Percentiles rank a stretch among this genome's conserved stretches.
These are phyloP conservation scores for Trissolcus japonicus DNA, from an alignment of 2,888 invertebrate species.

Conservation along the genomic window DNA sequence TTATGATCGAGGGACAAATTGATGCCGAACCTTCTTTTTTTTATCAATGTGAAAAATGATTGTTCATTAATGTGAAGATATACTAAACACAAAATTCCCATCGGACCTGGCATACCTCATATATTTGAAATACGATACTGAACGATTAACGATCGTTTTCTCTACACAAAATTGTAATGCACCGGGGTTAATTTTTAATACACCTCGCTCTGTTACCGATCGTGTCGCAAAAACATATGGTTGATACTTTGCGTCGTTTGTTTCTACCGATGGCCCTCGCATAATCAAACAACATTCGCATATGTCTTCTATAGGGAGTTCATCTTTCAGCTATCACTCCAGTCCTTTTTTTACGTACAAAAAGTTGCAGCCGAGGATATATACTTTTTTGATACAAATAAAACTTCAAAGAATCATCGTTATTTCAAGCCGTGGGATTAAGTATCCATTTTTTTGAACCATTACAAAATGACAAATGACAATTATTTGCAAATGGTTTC, in stretches of 20 bases:
- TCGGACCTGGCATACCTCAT: slow-evolving; percentile 23
- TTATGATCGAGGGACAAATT: slow-evolving; percentile 4
- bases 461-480: no score
- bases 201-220: slow-evolving; percentile 61
- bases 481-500: no score
- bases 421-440: no score
- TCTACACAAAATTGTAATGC: slow-evolving; percentile 62
- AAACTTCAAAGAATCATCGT: no score
- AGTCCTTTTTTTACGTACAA: neutral
- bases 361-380: no score
- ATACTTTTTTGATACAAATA: no score
- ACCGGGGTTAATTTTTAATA: slow-evolving; percentile 66
- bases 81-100: slow-evolving; percentile 22
- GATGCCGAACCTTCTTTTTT: neutral
- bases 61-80: slow-evolving; percentile 24
- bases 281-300: slow-evolving; percentile 64
- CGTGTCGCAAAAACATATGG: slow-evolving; percentile 66
- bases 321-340: slow-evolving; percentile 8
- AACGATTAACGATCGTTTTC: slow-evolving; percentile 41
- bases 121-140: slow-evolving; percentile 40
- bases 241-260: slow-evolving; percentile 66
- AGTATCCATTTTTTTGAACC: no score
- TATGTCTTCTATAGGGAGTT: slow-evolving; percentile 57
- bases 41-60: slow-evolving; percentile 25
- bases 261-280: slow-evolving; percentile 65